Evolutionary conservation across 37 sponge, comb jelly and placozoan species (phyloP).

Genomic region (Beroe forskalii): DNA sequence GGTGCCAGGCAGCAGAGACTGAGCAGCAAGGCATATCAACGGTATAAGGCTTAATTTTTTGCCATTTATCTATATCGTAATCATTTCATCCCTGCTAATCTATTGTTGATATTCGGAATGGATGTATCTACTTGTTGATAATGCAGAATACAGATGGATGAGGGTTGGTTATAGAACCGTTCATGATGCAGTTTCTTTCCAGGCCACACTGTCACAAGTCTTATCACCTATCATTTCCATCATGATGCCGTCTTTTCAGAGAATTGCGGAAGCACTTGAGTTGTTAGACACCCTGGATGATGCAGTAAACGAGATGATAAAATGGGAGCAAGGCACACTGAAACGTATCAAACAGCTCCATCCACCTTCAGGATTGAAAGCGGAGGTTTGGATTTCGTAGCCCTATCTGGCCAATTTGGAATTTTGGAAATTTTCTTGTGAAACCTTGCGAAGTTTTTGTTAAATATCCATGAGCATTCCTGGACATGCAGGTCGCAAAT

Average conservation of each 20-base stretch:
- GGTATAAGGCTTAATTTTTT: too few species aligned
- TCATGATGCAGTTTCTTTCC: not conserved
- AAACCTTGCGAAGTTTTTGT: too few species aligned
- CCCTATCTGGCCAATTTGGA: not conserved
- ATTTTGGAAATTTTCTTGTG: not conserved
- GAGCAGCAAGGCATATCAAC: not conserved
- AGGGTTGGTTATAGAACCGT: too few species aligned
- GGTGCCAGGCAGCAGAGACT: not conserved
- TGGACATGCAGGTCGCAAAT: too few species aligned
- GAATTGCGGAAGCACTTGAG: slow-evolving; percentile 14
- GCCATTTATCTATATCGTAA: too few species aligned
- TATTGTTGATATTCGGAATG: too few species aligned
- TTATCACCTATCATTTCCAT: too few species aligned
- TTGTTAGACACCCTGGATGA: not conserved
- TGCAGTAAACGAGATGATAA: not conserved
- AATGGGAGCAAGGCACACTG: slow-evolving; percentile 7
- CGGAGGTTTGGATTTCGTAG: not conserved
- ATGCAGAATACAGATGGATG: too few species aligned
- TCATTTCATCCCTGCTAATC: too few species aligned
- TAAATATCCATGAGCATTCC: too few species aligned
- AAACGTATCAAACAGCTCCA: not conserved
- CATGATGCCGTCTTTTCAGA: too few species aligned
- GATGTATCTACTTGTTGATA: too few species aligned
- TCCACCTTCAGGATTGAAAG: not conserved
- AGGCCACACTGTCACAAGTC: not conserved